phyloP scores from a whole-genome alignment of 2,888 invertebrate species.

The Parochlus steinenii region DNA sequence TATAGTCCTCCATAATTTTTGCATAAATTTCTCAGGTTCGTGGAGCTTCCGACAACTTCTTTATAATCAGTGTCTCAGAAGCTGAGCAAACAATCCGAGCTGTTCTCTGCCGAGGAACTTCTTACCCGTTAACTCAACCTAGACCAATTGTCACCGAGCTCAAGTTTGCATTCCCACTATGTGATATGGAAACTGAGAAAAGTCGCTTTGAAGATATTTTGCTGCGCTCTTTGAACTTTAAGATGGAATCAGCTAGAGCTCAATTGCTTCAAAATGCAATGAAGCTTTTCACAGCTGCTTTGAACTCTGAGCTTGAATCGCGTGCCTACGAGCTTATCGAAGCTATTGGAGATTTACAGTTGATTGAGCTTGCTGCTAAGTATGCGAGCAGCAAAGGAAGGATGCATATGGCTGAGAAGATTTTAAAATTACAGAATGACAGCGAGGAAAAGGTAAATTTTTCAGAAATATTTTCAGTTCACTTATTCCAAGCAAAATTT shows the following conservation, averaged over 20 bases:
- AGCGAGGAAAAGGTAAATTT: constrained; percentile 22
- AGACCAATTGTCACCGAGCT: constrained; percentile 67
- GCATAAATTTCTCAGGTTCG: constrained; percentile 31
- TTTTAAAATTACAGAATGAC: constrained; percentile 41
- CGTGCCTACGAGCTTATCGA: constrained; percentile 77
- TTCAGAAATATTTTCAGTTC: background rate
- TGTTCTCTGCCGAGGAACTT: constrained; percentile 74
- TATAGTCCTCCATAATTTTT: background rate
- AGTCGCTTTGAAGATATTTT: constrained; percentile 61
- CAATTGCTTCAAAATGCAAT: constrained; percentile 61
- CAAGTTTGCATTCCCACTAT: constrained; percentile 56
- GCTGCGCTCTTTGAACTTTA: constrained; percentile 44
- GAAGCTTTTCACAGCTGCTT: constrained; percentile 72
- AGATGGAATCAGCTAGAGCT: constrained; percentile 46
- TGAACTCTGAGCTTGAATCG: constrained; percentile 51
- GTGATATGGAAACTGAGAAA: constrained; percentile 64
- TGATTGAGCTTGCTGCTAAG: constrained; percentile 71
- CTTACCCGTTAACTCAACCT: constrained; percentile 75
- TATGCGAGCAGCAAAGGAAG: constrained; percentile 68
- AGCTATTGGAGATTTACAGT: constrained; percentile 56
- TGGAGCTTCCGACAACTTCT: constrained; percentile 56
- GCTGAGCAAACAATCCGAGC: constrained; percentile 59
- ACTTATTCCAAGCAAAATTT: background rate
- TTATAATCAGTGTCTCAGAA: constrained; percentile 64
- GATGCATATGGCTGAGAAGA: constrained; percentile 60